phyloP scores from a whole-genome alignment of 2,113 vertebrate genomes.

The Callipepla squamata region DNA sequence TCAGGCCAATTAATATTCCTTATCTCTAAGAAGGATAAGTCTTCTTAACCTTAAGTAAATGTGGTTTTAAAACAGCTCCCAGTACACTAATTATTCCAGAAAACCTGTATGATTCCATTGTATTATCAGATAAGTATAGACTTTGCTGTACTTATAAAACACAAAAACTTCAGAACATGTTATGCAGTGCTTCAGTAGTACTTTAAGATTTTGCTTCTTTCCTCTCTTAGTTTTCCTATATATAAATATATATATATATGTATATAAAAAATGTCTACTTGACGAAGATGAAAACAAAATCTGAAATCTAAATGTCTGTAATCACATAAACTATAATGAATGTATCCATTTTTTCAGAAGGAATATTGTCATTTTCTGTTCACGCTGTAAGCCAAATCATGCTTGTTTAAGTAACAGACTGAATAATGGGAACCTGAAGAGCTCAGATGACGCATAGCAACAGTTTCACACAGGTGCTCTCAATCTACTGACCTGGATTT shows the following conservation, averaged over 20 bases:
- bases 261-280: background rate
- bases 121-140: background rate
- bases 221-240: background rate
- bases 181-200: constrained; percentile 10
- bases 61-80: constrained; percentile 9
- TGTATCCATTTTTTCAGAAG: background rate
- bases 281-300: background rate
- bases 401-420: background rate
- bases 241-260: background rate
- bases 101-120: background rate
- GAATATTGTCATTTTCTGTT: background rate
- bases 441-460: background rate
- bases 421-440: background rate
- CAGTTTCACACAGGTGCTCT: background rate
- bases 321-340: background rate
- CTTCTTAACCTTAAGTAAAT: constrained; percentile 43
- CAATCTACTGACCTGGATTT: constrained; percentile 20
- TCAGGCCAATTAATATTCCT: constrained; percentile 56
- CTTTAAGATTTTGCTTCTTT: background rate
- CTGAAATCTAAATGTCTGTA: background rate
- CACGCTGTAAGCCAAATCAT: background rate
- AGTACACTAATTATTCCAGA: constrained; percentile 33
- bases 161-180: background rate
- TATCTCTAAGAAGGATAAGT: constrained; percentile 15
- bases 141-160: constrained; percentile 33